phyloP scores from a whole-genome alignment of 2,113 vertebrate species.

The Spea bombifrons region DNA sequence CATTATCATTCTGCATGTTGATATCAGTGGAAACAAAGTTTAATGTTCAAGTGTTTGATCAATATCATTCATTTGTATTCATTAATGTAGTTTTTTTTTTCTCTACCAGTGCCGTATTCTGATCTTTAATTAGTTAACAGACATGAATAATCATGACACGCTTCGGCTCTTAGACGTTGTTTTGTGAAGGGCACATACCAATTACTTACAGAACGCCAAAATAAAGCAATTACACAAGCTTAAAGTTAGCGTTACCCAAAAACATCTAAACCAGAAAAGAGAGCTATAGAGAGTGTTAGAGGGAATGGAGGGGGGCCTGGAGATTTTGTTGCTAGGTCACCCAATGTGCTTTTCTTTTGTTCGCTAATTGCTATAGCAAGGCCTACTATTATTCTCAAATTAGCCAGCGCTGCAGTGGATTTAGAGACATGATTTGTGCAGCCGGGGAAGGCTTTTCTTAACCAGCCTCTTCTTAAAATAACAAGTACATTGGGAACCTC shows the following conservation, averaged over 20 bases:
- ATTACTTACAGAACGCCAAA: background rate
- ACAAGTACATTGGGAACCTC: conserved; percentile 14
- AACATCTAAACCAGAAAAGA: background rate
- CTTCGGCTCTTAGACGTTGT: background rate
- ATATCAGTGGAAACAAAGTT: background rate
- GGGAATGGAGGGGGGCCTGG: conserved; percentile 47
- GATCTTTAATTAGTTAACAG: conserved; percentile 9
- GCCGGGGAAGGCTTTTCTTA: conserved; percentile 51
- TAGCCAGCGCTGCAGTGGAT: conserved; percentile 48
- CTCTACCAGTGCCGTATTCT: background rate
- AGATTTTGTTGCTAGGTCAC: conserved; percentile 55
- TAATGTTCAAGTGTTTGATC: conserved; percentile 4
- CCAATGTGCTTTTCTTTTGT: conserved; percentile 52
- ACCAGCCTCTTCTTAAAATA: conserved; percentile 41
- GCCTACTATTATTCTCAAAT: conserved; percentile 51
- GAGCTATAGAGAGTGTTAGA: background rate
- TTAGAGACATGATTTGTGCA: conserved; percentile 48
- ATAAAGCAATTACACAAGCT: no score
- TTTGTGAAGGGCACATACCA: conserved; percentile 1
- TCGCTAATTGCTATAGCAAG: conserved; percentile 59
- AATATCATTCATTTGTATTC: background rate
- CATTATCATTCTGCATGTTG: background rate
- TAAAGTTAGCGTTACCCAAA: no score
- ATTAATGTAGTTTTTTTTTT: background rate
- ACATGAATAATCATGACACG: conserved; percentile 6